Percentiles rank a stretch among this genome's conserved stretches.
Evolutionary conservation across 2,888 invertebrate genomes (phyloP).

Genomic region (Leptopterna dolabrata): DNA sequence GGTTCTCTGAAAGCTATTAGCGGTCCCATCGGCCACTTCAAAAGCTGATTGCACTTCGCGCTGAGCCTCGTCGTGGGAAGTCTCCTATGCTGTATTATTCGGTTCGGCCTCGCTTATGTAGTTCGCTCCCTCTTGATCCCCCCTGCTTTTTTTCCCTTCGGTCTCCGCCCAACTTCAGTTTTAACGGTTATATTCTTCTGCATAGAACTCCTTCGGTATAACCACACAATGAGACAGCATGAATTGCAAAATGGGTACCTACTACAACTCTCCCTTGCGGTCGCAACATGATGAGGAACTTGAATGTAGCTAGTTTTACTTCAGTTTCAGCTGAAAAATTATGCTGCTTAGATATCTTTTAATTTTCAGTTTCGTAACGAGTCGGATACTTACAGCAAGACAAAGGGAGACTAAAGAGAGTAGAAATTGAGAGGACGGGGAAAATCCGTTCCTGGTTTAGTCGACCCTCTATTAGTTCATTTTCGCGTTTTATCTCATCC

Average conservation of each 20-base stretch:
- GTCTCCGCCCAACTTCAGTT: neutral
- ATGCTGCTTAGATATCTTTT: too few species aligned
- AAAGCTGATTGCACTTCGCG: conserved; percentile 26
- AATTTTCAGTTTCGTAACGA: too few species aligned
- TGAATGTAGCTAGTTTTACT: too few species aligned
- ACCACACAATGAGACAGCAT: neutral
- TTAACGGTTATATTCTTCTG: neutral
- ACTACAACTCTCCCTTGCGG: too few species aligned
- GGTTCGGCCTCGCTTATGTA: neutral
- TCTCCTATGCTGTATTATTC: neutral
- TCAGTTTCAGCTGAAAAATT: too few species aligned
- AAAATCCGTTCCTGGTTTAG: neutral
- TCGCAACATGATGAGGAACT: too few species aligned
- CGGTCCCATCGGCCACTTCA: conserved; percentile 33
- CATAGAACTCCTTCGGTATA: neutral
- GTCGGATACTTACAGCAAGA: too few species aligned
- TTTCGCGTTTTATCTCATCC: neutral
- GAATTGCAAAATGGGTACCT: neutral
- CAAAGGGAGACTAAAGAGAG: neutral
- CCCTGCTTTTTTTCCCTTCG: neutral
- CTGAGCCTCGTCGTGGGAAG: conserved; percentile 18
- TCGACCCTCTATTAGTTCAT: neutral
- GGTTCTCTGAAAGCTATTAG: conserved; percentile 34
- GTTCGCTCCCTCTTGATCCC: neutral
- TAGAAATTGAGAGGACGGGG: neutral